Percentiles rank a stretch among this genome's conserved stretches.
Conservation (phyloP, 1,140 invertebrate species). For the Lepidotrigona ventralis region DNA sequence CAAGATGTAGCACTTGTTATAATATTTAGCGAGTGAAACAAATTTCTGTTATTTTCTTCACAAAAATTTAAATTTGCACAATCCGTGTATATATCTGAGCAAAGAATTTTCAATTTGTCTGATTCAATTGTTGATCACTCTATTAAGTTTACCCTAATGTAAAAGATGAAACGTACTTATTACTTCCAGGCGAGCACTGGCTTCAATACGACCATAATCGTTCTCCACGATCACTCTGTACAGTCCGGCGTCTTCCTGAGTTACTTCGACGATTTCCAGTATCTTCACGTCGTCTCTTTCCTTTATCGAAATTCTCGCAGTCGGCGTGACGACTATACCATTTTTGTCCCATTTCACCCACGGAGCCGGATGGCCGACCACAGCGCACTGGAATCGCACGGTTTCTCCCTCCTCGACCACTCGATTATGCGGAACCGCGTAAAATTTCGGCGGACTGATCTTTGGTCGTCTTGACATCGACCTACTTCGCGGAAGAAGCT, state of each 20-base stretch:
- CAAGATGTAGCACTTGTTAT: too few relatives aligned
- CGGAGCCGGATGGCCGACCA: conserved; percentile 87
- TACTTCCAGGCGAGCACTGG: conserved; percentile 89
- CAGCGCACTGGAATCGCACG: conserved; percentile 89
- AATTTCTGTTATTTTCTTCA: too few relatives aligned
- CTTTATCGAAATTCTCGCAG: conserved; percentile 84
- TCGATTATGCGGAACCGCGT: conserved; percentile 92
- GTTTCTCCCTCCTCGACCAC: conserved; percentile 91
- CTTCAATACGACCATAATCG: conserved; percentile 89
- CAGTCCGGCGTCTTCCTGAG: conserved; percentile 88
- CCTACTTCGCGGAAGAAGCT: conserved; percentile 62
- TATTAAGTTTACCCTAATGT: neutral
- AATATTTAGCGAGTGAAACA: too few relatives aligned
- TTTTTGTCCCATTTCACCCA: conserved; percentile 92
- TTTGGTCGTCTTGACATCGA: conserved; percentile 65
- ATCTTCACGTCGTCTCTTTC: conserved; percentile 88
- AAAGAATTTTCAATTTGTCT: neutral
- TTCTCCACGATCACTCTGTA: conserved; percentile 91
- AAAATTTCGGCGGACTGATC: conserved; percentile 88
- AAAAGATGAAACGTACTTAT: conserved; percentile 80
- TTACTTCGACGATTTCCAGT: conserved; percentile 89
- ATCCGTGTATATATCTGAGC: neutral
- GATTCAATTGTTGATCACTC: neutral
- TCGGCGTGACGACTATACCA: conserved; percentile 83
- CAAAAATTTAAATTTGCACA: too few relatives aligned